phyloP scores from a whole-genome alignment of 1,140 invertebrate species.

The Drosophila setifemur region DNA sequence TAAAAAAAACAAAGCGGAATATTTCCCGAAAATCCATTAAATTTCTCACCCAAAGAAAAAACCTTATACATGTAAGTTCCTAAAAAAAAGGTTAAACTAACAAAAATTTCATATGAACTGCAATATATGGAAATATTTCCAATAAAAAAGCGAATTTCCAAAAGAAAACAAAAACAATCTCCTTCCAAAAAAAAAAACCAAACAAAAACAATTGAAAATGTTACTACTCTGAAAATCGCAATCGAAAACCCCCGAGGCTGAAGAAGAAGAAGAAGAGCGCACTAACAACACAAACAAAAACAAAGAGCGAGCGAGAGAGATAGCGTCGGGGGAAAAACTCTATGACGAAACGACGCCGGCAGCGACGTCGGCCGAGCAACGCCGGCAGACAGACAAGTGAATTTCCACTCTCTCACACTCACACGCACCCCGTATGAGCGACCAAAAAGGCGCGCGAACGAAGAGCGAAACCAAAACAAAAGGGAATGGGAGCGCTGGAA shows the following conservation, averaged over 20 bases:
- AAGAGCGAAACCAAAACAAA: constrained; percentile 51
- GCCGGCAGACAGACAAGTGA: constrained; percentile 55
- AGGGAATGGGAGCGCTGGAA: constrained; percentile 53
- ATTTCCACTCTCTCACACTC: constrained; percentile 51
- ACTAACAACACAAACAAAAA: no score
- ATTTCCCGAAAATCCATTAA: no score
- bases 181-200: background rate
- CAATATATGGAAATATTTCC: no score
- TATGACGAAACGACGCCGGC: constrained; percentile 52
- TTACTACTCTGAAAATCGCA: background rate
- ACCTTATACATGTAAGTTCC: no score
- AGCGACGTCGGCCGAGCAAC: background rate
- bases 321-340: constrained; percentile 17
- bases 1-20: no score
- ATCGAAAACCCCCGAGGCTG: background rate
- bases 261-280: constrained; percentile 4
- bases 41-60: no score
- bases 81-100: no score
- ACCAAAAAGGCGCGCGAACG: constrained; percentile 65
- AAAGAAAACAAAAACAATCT: background rate
- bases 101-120: no score
- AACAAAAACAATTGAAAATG: background rate
- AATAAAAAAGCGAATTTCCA: background rate
- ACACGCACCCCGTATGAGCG: background rate
- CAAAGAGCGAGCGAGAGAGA: background rate